Evolutionary conservation across 2,888 invertebrate species (phyloP), one percentile per base, ranked within the genome.

Genomic region (Hypena proboscidalis): DNA sequence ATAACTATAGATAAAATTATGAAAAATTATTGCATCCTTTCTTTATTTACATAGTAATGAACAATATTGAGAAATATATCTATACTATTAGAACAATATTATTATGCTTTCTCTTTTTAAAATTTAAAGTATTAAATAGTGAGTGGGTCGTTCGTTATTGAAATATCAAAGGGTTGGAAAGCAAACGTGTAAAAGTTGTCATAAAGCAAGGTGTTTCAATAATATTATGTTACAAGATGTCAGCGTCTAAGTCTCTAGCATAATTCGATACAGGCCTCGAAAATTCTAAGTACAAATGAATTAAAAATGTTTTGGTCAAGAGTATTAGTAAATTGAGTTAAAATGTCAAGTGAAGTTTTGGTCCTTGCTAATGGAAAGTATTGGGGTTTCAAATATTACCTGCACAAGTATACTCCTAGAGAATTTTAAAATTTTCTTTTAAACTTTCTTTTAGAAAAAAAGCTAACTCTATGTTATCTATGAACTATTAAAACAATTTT

Each of bases 21-120:
- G 81, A 80, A 85, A 86, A 85, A 85, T 87, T 88, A 89, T 89
- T 88, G 89, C 89, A 77, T 86, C 70, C 60, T 73, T 59, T 77
- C 40, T 74, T 74, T 87, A 85, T 85, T 60, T 85, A 86, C 84
- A 83, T 71, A 75, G 54, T 74, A 77, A 71, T 74, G 60, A 72
- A 69, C 62, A 59, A 69, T 72, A 68, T 66, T 68, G 67, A 73
- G 76, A 74, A 70, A 69, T 66, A 61, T 67, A 63, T 59, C 65
- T 72, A 61, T 65, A 52, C 56, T 63, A 66, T 72, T 63, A 69
- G 62, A 71, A 73, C 67, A 66, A 69, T 70, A 68, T 74, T 70
- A 67, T 52, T 38, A 64, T 67, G 56, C 32, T 32, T 49, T 44
- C 45, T 40, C 27, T 14, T 45, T 52, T 59, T 55, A 48, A 50